Conservation (phyloP, 2,113 vertebrate species). For the Microtus ochrogaster region DNA sequence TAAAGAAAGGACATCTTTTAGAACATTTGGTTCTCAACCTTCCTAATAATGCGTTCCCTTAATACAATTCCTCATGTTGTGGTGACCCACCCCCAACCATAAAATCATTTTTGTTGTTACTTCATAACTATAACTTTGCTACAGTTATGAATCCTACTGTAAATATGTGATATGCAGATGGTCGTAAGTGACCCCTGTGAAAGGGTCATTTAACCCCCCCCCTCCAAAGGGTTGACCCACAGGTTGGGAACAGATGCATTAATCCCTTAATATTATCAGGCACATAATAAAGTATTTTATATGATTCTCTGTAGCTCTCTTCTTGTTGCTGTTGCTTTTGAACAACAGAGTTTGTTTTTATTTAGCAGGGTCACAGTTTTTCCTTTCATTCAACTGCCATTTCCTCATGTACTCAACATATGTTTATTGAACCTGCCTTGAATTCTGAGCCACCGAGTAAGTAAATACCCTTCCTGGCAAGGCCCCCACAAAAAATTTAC, state of each 20-base stretch:
- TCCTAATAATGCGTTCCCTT: neutral
- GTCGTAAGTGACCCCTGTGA: neutral
- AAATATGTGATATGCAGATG: neutral
- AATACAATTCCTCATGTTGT: neutral
- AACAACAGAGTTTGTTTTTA: neutral
- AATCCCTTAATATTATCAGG: neutral
- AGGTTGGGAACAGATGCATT: neutral
- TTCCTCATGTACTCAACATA: conserved; percentile 18
- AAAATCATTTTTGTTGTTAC: neutral
- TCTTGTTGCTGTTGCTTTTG: neutral
- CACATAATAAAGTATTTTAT: neutral
- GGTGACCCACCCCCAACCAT: neutral
- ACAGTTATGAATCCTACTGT: neutral
- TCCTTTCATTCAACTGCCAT: conserved; percentile 40
- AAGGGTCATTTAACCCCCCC: neutral
- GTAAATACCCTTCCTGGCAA: conserved; percentile 23
- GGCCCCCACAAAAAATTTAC: neutral
- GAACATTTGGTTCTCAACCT: neutral
- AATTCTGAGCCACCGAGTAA: conserved; percentile 44
- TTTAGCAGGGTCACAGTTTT: neutral
- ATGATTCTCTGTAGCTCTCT: conserved; percentile 21
- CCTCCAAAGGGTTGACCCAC: neutral
- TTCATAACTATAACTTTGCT: neutral
- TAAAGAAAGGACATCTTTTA: neutral
- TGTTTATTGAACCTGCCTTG: conserved; percentile 31